Conservation (phyloP, 2,797 vertebrate genomes). For the Syngnathus acus region DNA sequence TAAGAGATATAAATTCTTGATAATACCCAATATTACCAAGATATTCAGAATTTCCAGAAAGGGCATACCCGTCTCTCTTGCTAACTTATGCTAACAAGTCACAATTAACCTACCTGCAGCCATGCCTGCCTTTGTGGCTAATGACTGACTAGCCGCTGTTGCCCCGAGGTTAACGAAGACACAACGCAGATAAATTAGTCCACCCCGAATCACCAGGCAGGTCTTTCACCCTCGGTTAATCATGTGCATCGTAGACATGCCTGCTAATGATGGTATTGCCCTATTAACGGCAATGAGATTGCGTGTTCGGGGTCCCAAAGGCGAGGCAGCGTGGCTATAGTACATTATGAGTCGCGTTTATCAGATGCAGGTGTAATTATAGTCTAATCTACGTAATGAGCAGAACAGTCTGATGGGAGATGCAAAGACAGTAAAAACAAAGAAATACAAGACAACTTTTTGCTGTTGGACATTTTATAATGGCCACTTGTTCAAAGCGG, state of each 20-base stretch:
- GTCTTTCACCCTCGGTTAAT: constrained; percentile 53
- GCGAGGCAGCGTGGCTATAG: constrained; percentile 34
- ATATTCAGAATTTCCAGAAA: constrained; percentile 11
- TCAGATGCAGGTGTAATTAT: constrained; percentile 57
- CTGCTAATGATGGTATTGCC: constrained; percentile 38
- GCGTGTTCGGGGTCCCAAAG: constrained; percentile 43
- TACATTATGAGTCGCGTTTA: constrained; percentile 54
- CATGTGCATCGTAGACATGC: constrained; percentile 47
- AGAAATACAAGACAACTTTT: background rate
- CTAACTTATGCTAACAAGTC: constrained; percentile 53
- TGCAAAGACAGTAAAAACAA: background rate
- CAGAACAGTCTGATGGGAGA: background rate
- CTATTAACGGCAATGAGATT: constrained; percentile 43
- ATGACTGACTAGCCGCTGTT: constrained; percentile 57
- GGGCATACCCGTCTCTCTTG: constrained; percentile 20
- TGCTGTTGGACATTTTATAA: constrained; percentile 1
- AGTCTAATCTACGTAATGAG: constrained; percentile 35
- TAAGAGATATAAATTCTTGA: background rate
- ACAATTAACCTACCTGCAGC: constrained; percentile 61
- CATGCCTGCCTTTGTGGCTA: constrained; percentile 38
- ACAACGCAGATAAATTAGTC: constrained; percentile 53
- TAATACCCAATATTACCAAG: constrained; percentile 15
- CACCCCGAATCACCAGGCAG: constrained; percentile 50
- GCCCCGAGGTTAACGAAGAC: constrained; percentile 46
- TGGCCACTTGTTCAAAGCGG: constrained; percentile 7